Conservation (phyloP, 1,140 invertebrate species). For the Camponotus floridanus region DNA sequence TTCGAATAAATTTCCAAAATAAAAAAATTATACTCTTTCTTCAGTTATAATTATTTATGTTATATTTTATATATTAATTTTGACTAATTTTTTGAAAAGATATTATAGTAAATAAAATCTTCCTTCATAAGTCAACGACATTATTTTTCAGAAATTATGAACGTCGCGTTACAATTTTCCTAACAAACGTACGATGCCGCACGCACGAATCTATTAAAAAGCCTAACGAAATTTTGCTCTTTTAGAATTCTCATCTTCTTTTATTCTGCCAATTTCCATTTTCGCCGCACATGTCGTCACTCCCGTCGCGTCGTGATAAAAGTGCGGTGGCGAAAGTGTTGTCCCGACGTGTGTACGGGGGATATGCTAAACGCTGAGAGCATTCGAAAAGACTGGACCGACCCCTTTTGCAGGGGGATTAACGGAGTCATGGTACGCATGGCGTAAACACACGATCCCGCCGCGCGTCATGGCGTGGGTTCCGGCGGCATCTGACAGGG, state of each 20-base stretch:
- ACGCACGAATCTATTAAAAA: conserved; percentile 33
- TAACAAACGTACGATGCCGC: neutral
- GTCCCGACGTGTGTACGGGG: conserved; percentile 49
- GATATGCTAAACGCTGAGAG: conserved; percentile 65
- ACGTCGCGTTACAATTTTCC: conserved; percentile 23
- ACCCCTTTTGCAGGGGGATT: conserved; percentile 72
- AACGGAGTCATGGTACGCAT: conserved; percentile 76
- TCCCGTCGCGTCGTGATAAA: conserved; percentile 26
- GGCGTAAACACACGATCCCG: conserved; percentile 79
- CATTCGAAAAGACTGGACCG: conserved; percentile 47
- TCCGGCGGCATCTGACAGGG: conserved; percentile 70
- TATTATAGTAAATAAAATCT: neutral
- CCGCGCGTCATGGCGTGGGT: conserved; percentile 58
- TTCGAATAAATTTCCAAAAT: neutral
- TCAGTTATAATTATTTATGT: conserved; percentile 9
- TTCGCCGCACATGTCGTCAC: conserved; percentile 43
- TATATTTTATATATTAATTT: neutral
- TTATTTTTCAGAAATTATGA: conserved; percentile 35
- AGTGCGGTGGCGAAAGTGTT: conserved; percentile 58
- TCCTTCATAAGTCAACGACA: neutral
- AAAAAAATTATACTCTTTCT: neutral
- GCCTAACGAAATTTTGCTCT: conserved; percentile 49
- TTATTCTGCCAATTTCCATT: conserved; percentile 56
- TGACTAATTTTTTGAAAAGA: neutral
- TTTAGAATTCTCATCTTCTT: conserved; percentile 31